phyloP scores from a whole-genome alignment of 2,888 invertebrate species.

The Gryllus longicercus region DNA sequence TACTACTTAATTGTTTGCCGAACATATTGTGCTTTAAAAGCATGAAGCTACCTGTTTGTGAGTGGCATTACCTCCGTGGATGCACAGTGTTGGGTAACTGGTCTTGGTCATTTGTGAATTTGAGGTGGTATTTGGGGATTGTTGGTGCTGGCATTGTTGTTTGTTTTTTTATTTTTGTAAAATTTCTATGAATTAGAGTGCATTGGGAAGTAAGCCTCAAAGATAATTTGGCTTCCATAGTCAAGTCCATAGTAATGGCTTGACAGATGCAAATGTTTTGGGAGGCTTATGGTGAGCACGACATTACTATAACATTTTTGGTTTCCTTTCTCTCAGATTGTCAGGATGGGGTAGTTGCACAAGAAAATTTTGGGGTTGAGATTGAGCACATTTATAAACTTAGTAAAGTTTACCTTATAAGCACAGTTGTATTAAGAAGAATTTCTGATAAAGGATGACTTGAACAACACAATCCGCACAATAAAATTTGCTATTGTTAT shows the following conservation, averaged over 20 bases:
- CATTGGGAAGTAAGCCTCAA: background rate
- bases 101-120: background rate
- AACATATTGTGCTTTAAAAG: background rate
- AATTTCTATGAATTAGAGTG: background rate
- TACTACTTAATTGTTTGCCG: slow-evolving; percentile 31
- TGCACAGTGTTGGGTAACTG: slow-evolving; percentile 17
- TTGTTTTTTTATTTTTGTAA: background rate
- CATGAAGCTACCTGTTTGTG: slow-evolving; percentile 10
- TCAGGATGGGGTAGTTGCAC: no score
- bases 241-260: background rate
- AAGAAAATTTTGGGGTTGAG: no score
- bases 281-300: background rate
- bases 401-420: no score
- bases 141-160: background rate
- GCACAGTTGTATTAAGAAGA: no score
- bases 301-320: background rate
- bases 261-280: background rate
- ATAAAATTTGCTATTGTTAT: no score
- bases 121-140: background rate
- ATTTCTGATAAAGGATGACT: no score
- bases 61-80: slow-evolving; percentile 3
- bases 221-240: background rate
- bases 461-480: no score
- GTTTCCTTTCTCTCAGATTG: background rate
- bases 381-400: no score